These are phyloP conservation scores for Oligia strigilis DNA, from an alignment of 2,888 invertebrate genomes.

Conservation along the genomic window DNA sequence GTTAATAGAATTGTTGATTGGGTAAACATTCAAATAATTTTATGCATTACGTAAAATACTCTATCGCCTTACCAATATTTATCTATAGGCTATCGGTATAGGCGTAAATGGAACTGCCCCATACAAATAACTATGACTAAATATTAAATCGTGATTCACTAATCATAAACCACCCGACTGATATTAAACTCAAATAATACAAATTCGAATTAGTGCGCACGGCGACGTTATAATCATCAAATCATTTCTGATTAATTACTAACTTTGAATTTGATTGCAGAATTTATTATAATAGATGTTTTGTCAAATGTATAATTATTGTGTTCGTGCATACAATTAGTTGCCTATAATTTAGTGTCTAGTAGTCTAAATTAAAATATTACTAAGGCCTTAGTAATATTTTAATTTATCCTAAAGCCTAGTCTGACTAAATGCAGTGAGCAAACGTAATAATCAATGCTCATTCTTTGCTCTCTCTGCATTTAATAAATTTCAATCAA, in stretches of 20 bases:
- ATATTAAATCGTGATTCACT: neutral
- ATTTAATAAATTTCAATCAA: neutral
- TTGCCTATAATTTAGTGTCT: slow-evolving; percentile 2
- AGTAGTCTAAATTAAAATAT: neutral
- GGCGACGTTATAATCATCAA: neutral
- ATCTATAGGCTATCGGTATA: too few species aligned
- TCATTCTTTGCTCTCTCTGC: neutral
- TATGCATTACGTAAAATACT: neutral
- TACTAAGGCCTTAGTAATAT: neutral
- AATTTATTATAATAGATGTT: slow-evolving; percentile 5
- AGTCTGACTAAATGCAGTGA: neutral
- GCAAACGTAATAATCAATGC: neutral
- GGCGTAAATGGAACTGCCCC: neutral
- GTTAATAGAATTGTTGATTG: neutral
- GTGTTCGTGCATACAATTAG: neutral
- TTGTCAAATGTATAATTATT: slow-evolving; percentile 17
- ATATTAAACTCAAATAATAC: neutral
- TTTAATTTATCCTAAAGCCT: neutral
- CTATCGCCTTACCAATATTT: neutral
- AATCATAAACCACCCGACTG: neutral
- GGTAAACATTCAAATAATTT: neutral
- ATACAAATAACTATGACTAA: neutral
- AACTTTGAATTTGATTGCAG: slow-evolving; percentile 11
- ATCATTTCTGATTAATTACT: slow-evolving; percentile 14
- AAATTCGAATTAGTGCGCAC: slow-evolving; percentile 6